These are phyloP conservation scores for Drepanosiphum platanoidis DNA, from an alignment of 2,888 invertebrate species.

Conservation along the genomic window DNA sequence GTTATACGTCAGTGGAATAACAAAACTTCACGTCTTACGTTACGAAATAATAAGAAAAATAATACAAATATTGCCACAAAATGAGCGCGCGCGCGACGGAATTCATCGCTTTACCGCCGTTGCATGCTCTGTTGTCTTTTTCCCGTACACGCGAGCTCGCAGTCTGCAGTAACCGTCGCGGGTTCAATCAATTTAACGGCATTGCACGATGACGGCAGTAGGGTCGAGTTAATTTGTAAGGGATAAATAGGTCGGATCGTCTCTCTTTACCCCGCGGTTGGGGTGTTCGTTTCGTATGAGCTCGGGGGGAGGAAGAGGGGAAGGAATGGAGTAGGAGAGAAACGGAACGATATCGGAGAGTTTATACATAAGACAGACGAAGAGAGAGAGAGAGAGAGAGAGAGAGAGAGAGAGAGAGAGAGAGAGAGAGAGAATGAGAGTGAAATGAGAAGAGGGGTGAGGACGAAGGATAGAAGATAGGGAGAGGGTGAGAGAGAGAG, in stretches of 20 bases:
- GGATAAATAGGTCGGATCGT: constrained; percentile 61
- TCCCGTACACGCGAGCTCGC: background rate
- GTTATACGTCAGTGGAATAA: no score
- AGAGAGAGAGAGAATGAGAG: background rate
- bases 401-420: background rate
- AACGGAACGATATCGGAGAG: background rate
- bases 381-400: background rate
- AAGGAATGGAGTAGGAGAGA: background rate
- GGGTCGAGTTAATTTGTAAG: constrained; percentile 62
- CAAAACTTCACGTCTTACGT: background rate
- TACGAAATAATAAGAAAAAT: background rate
- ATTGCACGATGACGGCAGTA: constrained; percentile 20
- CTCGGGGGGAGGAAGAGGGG: background rate
- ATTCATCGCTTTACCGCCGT: background rate
- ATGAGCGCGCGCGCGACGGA: background rate
- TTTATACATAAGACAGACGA: background rate
- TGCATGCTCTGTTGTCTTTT: background rate
- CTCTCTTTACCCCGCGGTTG: background rate
- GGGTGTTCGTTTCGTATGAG: constrained; percentile 15
- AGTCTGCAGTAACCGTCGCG: constrained; percentile 13
- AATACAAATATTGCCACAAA: no score
- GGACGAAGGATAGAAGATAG: background rate
- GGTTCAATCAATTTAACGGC: constrained; percentile 61
- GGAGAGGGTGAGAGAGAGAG: background rate
- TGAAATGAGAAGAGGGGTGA: background rate